Conservation (phyloP, 2,113 vertebrate genomes). For the Poeciliopsis retropinna region DNA sequence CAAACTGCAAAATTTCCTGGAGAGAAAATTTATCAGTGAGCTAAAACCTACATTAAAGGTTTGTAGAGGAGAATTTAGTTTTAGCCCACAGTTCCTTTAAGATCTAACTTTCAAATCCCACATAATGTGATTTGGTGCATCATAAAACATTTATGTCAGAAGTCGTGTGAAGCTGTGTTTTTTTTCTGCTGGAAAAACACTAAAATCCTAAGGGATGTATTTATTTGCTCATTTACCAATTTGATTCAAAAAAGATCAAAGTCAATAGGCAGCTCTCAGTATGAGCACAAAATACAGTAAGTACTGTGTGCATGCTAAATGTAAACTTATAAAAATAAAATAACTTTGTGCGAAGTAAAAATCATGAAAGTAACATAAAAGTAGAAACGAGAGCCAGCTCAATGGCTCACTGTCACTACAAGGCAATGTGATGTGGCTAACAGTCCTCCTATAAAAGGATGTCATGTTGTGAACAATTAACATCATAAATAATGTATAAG, state of each 20-base stretch:
- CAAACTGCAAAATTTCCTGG: not conserved
- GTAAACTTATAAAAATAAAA: not conserved
- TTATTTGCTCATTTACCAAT: too few species aligned
- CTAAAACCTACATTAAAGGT: not conserved
- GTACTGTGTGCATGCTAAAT: too few species aligned
- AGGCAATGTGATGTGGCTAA: conserved; percentile 37
- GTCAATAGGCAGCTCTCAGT: too few species aligned
- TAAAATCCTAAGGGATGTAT: too few species aligned
- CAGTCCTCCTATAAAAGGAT: conserved; percentile 19
- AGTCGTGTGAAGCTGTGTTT: not conserved
- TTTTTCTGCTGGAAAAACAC: too few species aligned
- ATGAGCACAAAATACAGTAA: too few species aligned
- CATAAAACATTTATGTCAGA: not conserved
- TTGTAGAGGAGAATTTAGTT: not conserved
- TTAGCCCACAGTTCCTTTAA: not conserved
- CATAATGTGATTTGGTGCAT: not conserved
- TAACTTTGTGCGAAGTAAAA: not conserved
- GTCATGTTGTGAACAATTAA: conserved; percentile 23
- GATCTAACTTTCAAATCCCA: not conserved
- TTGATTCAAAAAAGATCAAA: too few species aligned
- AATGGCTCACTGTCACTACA: conserved; percentile 20
- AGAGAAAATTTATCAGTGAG: not conserved
- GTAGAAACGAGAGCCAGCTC: not conserved
- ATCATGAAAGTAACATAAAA: not conserved
- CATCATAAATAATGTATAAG: conserved; percentile 30